These are phyloP conservation scores for Archips crataeganus DNA, from an alignment of 2,888 invertebrate genomes.

Conservation along the genomic window DNA sequence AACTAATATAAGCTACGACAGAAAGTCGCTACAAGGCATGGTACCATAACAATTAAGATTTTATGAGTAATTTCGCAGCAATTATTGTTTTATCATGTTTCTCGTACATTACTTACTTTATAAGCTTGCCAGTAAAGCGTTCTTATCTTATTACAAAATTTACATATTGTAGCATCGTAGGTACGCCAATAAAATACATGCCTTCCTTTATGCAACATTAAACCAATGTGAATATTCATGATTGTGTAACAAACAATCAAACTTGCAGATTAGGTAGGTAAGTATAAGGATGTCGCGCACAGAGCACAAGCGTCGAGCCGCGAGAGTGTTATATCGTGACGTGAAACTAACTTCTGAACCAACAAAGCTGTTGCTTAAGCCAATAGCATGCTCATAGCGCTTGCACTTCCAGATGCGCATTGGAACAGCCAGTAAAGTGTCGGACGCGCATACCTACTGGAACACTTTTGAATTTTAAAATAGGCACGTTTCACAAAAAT, in stretches of 20 bases:
- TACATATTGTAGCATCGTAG: slow-evolving; percentile 26
- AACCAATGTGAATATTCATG: slow-evolving; percentile 29
- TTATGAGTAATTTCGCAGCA: slow-evolving; percentile 31
- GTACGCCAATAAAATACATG: slow-evolving; percentile 17
- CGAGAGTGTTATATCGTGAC: slow-evolving; percentile 20
- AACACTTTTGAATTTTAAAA: too few species aligned
- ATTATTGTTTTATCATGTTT: slow-evolving; percentile 39
- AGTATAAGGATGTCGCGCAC: slow-evolving; percentile 22
- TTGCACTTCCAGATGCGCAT: neutral
- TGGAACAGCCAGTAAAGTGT: too few species aligned
- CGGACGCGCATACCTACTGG: too few species aligned
- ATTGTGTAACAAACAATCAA: slow-evolving; percentile 37
- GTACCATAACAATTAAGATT: slow-evolving; percentile 38
- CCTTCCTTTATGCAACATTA: slow-evolving; percentile 9
- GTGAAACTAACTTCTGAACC: slow-evolving; percentile 18
- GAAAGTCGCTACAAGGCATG: slow-evolving; percentile 14
- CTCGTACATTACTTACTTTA: slow-evolving; percentile 31
- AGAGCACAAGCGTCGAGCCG: slow-evolving; percentile 9
- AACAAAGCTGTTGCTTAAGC: neutral
- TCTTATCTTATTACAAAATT: slow-evolving; percentile 40
- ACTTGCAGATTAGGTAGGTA: slow-evolving; percentile 30
- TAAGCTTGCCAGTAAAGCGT: slow-evolving; percentile 30
- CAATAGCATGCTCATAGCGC: neutral
- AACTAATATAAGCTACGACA: slow-evolving; percentile 15
- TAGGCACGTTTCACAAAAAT: too few species aligned